A percentile compares a stretch with the other conserved stretches of the same genome.
phyloP scores from a whole-genome alignment of 2,888 invertebrate species.

The Anaspis maculata region DNA sequence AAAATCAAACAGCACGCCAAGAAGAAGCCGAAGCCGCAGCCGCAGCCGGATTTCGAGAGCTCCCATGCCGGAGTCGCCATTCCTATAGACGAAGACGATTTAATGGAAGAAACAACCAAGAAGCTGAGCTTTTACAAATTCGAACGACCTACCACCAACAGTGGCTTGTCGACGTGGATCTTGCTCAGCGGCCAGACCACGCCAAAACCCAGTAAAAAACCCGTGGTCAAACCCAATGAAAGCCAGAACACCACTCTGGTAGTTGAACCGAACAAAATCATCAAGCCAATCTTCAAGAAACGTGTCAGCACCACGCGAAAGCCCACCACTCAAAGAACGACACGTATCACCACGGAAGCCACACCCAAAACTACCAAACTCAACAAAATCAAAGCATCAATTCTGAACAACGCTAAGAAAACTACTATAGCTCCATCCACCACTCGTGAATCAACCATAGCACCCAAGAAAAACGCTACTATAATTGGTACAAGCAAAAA shows the following conservation, averaged over 20 bases:
- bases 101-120: slow-evolving; percentile 32
- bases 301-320: slow-evolving; percentile 31
- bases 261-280: slow-evolving; percentile 20
- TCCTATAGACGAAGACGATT: slow-evolving; percentile 32
- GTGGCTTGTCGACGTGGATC: slow-evolving; percentile 71
- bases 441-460: too few species aligned
- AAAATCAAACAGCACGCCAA: slow-evolving; percentile 48
- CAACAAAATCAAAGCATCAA: slow-evolving; percentile 56
- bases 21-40: slow-evolving; percentile 23
- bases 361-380: slow-evolving; percentile 25
- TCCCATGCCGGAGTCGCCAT: slow-evolving; percentile 54
- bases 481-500: slow-evolving; percentile 14
- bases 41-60: slow-evolving; percentile 45
- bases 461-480: slow-evolving; percentile 15
- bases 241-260: slow-evolving; percentile 20
- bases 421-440: slow-evolving; percentile 18
- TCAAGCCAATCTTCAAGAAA: slow-evolving; percentile 33
- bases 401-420: slow-evolving; percentile 43
- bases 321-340: slow-evolving; percentile 17
- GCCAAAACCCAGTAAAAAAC: slow-evolving; percentile 23
- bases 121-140: slow-evolving; percentile 37
- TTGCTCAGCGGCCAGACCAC: slow-evolving; percentile 50
- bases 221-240: slow-evolving; percentile 14
- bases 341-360: slow-evolving; percentile 18
- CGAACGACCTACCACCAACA: slow-evolving; percentile 43